A percentile compares a stretch with the other conserved stretches of the same genome.
Evolutionary conservation across 2,888 invertebrate species (phyloP).

Genomic region (Drosophila histrio): DNA sequence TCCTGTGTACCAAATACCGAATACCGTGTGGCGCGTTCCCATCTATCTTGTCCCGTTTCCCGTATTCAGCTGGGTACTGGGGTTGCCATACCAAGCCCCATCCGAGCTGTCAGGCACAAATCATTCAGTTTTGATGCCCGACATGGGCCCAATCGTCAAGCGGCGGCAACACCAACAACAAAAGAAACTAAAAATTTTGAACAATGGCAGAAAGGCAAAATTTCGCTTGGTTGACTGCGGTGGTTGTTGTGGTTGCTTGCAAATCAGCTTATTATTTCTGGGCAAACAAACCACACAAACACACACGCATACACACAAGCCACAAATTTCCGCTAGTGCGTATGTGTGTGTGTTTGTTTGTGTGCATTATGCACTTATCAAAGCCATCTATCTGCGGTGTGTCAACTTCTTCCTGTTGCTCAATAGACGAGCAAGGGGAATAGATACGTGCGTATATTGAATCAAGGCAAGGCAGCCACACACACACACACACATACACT

Average conservation of each 20-base stretch:
- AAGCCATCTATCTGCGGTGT: conserved; percentile 67
- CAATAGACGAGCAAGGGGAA: conserved; percentile 27
- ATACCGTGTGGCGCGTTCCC: conserved; percentile 1
- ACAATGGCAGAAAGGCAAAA: conserved; percentile 42
- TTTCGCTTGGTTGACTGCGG: conserved; percentile 24
- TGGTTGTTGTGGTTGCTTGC: conserved; percentile 46
- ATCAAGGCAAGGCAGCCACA: conserved; percentile 19
- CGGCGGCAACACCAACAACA: neutral
- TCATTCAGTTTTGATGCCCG: conserved; percentile 55
- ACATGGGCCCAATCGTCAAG: conserved; percentile 16
- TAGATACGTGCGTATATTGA: neutral
- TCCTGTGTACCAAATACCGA: neutral
- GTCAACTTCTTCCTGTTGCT: conserved; percentile 64
- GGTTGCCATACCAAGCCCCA: neutral
- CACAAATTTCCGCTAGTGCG: conserved; percentile 62
- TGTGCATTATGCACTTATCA: conserved; percentile 73
- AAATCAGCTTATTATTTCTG: conserved; percentile 56
- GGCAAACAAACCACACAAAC: conserved; percentile 32
- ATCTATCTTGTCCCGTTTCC: conserved; percentile 29
- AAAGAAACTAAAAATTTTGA: conserved; percentile 32
- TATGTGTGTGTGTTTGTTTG: conserved; percentile 23
- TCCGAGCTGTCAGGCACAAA: conserved; percentile 44
- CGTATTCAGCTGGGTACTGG: neutral
- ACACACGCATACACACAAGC: conserved; percentile 26
- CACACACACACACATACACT: conserved; percentile 7